Evolutionary conservation across 2,113 vertebrate species (phyloP).

Genomic region (Sorex araneus): DNA sequence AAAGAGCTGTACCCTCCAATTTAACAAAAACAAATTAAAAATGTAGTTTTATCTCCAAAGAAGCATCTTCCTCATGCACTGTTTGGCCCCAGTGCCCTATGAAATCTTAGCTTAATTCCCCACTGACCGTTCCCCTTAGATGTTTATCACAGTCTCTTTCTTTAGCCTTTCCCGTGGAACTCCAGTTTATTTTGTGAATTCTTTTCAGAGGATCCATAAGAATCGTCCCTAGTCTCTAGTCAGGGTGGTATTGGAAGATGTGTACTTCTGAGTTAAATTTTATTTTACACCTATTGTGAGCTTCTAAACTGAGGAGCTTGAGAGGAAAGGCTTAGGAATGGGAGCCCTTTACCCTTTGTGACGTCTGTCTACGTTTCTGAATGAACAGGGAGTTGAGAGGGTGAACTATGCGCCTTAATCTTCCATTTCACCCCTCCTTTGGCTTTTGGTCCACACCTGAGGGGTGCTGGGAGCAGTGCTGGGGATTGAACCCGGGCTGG

Average conservation of each 20-base stretch:
- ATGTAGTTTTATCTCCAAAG: slow-evolving; percentile 57
- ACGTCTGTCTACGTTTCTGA: not conserved
- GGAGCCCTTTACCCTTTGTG: not conserved
- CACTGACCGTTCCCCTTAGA: slow-evolving; percentile 37
- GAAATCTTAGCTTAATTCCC: slow-evolving; percentile 28
- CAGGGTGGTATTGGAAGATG: slow-evolving; percentile 5
- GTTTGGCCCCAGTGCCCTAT: slow-evolving; percentile 9
- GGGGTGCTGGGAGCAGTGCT: too few relatives aligned
- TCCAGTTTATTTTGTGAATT: slow-evolving; percentile 53
- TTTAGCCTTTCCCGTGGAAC: not conserved
- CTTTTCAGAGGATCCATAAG: slow-evolving; percentile 38
- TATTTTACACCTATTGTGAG: not conserved
- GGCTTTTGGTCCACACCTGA: too few relatives aligned
- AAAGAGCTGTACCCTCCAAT: too few relatives aligned
- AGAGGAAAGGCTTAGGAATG: slow-evolving; percentile 38
- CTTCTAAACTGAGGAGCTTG: not conserved
- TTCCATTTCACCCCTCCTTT: not conserved
- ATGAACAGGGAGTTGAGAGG: slow-evolving; percentile 16
- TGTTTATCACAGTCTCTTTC: slow-evolving; percentile 2
- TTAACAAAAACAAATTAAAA: slow-evolving; percentile 51
- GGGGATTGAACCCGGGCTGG: too few relatives aligned
- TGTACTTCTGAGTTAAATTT: slow-evolving; percentile 33
- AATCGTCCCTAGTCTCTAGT: not conserved
- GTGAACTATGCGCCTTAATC: not conserved
- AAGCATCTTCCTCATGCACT: slow-evolving; percentile 40